These are phyloP conservation scores for Quadroppia sp. DNA, from an alignment of 2,888 invertebrate genomes.

Conservation along the genomic window DNA sequence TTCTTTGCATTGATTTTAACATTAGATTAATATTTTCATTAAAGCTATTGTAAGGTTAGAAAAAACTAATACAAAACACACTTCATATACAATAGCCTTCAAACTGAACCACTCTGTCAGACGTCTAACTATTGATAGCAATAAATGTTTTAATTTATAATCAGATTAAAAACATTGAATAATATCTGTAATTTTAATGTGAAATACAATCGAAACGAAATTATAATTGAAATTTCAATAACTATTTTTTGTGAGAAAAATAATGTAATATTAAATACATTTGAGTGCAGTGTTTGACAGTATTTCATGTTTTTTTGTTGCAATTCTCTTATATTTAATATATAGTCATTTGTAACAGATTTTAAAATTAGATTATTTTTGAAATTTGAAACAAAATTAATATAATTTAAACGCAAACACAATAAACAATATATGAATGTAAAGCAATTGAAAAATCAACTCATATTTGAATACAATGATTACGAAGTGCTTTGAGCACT, in stretches of 20 bases:
- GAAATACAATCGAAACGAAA: neutral
- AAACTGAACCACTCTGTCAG: neutral
- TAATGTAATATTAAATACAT: too few species aligned
- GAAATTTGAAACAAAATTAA: too few species aligned
- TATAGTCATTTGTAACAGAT: too few species aligned
- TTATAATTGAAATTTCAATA: slow-evolving; percentile 4
- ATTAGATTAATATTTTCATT: neutral
- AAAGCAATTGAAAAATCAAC: too few species aligned
- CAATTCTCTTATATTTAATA: too few species aligned
- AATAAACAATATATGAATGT: too few species aligned
- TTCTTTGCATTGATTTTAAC: neutral
- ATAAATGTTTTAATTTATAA: neutral
- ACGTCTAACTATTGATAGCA: neutral
- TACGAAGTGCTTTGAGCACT: neutral
- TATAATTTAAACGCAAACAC: too few species aligned
- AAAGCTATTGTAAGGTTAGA: neutral
- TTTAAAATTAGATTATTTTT: too few species aligned
- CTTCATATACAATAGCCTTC: slow-evolving; percentile 6
- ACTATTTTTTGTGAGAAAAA: too few species aligned
- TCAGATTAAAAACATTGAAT: neutral
- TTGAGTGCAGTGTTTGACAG: neutral
- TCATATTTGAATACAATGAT: neutral
- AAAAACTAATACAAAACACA: neutral
- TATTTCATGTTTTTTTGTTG: neutral
- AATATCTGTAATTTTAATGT: neutral